phyloP scores from a whole-genome alignment of 2,797 vertebrate species.

The Anguilla megastoma region DNA sequence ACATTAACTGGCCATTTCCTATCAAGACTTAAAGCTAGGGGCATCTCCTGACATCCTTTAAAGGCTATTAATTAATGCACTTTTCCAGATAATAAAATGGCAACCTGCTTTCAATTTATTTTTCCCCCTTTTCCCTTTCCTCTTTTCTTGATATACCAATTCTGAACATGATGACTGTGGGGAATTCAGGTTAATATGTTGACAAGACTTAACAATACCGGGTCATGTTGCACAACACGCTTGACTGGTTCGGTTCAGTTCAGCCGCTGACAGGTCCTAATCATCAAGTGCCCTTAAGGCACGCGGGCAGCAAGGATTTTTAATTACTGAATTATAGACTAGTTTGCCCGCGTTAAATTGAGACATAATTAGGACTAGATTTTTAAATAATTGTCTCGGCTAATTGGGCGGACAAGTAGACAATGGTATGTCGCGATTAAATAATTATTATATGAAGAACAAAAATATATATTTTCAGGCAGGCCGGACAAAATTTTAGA shows the following conservation, averaged over 20 bases:
- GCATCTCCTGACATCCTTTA: constrained; percentile 70
- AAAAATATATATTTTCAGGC: constrained; percentile 51
- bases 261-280: constrained; percentile 96
- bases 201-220: constrained; percentile 96
- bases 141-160: constrained; percentile 61
- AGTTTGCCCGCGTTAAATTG: constrained; percentile 88
- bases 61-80: constrained; percentile 77
- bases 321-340: constrained; percentile 87
- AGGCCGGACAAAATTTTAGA: background rate
- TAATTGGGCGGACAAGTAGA: constrained; percentile 89
- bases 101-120: constrained; percentile 72
- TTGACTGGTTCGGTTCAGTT: constrained; percentile 81
- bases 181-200: constrained; percentile 99
- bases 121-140: constrained; percentile 59
- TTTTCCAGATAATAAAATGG: constrained; percentile 81
- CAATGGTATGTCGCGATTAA: constrained; percentile 75
- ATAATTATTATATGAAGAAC: constrained; percentile 82
- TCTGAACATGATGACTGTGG: constrained; percentile 84
- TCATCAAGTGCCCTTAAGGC: constrained; percentile 93
- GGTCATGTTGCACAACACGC: constrained; percentile 94
- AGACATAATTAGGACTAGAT: constrained; percentile 95
- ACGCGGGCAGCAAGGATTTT: constrained; percentile 84
- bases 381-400: constrained; percentile 92
- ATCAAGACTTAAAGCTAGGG: constrained; percentile 66
- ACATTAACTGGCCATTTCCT: constrained; percentile 48